Base-by-base conservation (phyloP, 2,113 vertebrate genomes). In the Echinops telfairi region DNA sequence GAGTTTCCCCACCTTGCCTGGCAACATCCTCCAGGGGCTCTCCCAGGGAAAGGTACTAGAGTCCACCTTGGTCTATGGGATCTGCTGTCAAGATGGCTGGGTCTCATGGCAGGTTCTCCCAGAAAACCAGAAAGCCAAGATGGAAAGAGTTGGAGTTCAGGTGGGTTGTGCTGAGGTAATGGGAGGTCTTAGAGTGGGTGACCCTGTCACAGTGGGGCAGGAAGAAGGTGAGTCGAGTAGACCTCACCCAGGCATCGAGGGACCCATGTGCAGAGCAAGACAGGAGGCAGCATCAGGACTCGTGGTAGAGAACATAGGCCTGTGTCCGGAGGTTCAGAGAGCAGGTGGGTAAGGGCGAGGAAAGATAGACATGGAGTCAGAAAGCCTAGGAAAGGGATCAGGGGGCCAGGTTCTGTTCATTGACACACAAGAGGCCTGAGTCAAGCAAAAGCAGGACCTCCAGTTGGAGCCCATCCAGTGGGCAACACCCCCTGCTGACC, bases 401-500 rank as follows among this genome's bases (percentile, higher is more conserved):
- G 29, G 25, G 14, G 12, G 16, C 79, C 9, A 7, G 10, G 2
- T 6, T 53, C 36, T 62, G 36, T 25, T 11, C 5, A n/a, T 19
- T 11, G 16, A 71, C 40, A n/a, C 0, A 6, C 16, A 68, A 2
- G 20, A 76, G 73, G 10, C 2, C 40, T 1, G 33, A 19, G 29
- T 57, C 68, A 33, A 31, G 16, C 4, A 11, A 29, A 94, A 79
- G 23, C 12, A 40, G n/a, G 11, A 53, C 27, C 4, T 3, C 20
- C 29, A 6, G 0, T n/a, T n/a, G 40, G 47, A 25, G 27, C 27
- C 57, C 57, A 0, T 17, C 29, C 16, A 15, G 2, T 43, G 27
- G 38, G 0, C n/a, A 8, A 29, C 38, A 53, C 6, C 0, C n/a
- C n/a, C 36, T 20, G 0, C 68, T 53, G 0, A 2, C 6, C 66